phyloP scores from a whole-genome alignment of 2,888 invertebrate genomes.

The Nomada ferruginata region DNA sequence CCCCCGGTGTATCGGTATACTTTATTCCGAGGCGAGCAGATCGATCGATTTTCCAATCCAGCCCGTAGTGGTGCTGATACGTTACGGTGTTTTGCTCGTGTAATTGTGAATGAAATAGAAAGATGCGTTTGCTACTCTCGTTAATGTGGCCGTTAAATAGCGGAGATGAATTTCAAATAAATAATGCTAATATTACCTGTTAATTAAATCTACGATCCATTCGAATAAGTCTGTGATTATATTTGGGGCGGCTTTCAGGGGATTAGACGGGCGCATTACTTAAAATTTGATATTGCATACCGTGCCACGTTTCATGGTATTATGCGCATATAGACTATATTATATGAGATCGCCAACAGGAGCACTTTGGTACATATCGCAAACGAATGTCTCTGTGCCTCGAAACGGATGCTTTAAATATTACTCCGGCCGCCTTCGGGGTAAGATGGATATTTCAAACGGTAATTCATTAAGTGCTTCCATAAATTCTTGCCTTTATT shows the following conservation, averaged over 20 bases:
- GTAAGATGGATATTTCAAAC: background rate
- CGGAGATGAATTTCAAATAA: too few species aligned
- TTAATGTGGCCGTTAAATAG: too few species aligned
- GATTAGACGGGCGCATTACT: too few species aligned
- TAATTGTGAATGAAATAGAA: too few species aligned
- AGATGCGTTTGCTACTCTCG: too few species aligned
- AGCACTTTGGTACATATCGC: background rate
- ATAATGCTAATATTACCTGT: too few species aligned
- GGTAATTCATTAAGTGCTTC: constrained; percentile 34
- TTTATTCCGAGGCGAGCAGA: constrained; percentile 53
- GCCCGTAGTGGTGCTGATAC: constrained; percentile 42
- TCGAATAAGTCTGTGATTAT: too few species aligned
- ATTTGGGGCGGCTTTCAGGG: too few species aligned
- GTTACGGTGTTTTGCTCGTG: background rate
- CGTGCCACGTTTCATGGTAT: too few species aligned
- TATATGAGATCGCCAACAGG: background rate
- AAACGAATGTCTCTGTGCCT: background rate
- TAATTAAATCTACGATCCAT: too few species aligned
- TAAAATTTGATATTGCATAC: too few species aligned
- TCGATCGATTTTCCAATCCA: constrained; percentile 49
- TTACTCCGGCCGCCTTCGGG: background rate
- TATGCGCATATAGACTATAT: background rate
- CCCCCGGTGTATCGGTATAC: constrained; percentile 40
- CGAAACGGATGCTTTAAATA: background rate
- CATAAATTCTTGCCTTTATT: constrained; percentile 41